These are phyloP conservation scores for Trididemnum miniatum DNA, from an alignment of 23 tunicate genomes.

Conservation along the genomic window DNA sequence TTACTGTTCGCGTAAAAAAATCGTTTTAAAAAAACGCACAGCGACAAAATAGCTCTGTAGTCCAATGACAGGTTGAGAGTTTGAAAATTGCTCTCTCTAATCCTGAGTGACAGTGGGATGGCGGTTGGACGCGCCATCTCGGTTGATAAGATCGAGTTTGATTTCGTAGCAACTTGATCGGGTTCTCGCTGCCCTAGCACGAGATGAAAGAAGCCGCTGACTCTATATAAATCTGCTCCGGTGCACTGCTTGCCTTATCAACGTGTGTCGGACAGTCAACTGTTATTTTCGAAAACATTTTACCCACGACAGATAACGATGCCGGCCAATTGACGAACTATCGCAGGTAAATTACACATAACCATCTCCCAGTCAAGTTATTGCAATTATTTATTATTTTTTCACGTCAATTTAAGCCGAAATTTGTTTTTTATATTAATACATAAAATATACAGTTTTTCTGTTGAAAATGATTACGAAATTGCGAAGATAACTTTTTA, in stretches of 20 bases:
- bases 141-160: conserved; percentile 34
- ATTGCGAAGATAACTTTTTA: too few species aligned
- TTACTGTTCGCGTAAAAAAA: too few species aligned
- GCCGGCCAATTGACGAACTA: background rate
- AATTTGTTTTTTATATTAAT: too few species aligned
- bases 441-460: too few species aligned
- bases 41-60: too few species aligned
- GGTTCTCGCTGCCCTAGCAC: background rate
- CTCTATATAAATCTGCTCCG: background rate
- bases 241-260: conserved; percentile 5
- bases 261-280: background rate
- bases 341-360: background rate
- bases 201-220: conserved; percentile 3
- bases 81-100: conserved; percentile 24
- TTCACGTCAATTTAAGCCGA: too few species aligned
- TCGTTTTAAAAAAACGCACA: too few species aligned
- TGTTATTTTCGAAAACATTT: conserved; percentile 8
- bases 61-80: background rate
- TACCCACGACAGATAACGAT: background rate
- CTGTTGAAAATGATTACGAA: too few species aligned
- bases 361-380: background rate
- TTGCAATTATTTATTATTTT: background rate
- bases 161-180: conserved; percentile 18
- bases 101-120: conserved; percentile 56
- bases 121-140: conserved; percentile 33